Evolutionary conservation across 2,113 vertebrate species (phyloP).

Genomic region (Mionectes macconnelli): DNA sequence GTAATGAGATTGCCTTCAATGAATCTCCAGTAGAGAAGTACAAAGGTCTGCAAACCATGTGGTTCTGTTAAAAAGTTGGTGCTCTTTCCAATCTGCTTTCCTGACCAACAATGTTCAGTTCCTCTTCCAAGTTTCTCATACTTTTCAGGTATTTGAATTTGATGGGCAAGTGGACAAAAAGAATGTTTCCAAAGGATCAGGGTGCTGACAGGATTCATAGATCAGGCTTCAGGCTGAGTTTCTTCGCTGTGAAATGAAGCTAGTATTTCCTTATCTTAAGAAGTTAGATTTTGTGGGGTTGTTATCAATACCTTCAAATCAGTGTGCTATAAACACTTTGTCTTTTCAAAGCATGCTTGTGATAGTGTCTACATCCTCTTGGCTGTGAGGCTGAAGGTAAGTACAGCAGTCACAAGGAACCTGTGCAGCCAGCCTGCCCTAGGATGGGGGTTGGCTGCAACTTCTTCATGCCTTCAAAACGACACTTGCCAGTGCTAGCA

Average conservation of each 20-base stretch:
- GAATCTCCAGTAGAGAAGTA: neutral
- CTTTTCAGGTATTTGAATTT: neutral
- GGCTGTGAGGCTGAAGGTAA: neutral
- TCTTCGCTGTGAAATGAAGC: neutral
- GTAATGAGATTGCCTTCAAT: neutral
- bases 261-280: neutral
- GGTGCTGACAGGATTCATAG: neutral
- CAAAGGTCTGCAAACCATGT: neutral
- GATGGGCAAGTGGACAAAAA: neutral
- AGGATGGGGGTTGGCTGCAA: neutral
- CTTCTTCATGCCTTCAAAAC: neutral
- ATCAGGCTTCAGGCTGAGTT: neutral
- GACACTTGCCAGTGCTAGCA: neutral
- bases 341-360: neutral
- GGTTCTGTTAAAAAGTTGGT: neutral
- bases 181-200: neutral
- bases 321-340: neutral
- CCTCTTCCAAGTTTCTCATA: neutral
- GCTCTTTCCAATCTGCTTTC: neutral
- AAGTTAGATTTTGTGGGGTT: neutral
- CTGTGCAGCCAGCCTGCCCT: neutral
- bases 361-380: neutral
- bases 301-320: neutral
- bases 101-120: neutral
- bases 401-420: neutral